These are phyloP conservation scores for Agonopterix heracliana DNA, from an alignment of 2,888 invertebrate genomes.

Conservation along the genomic window DNA sequence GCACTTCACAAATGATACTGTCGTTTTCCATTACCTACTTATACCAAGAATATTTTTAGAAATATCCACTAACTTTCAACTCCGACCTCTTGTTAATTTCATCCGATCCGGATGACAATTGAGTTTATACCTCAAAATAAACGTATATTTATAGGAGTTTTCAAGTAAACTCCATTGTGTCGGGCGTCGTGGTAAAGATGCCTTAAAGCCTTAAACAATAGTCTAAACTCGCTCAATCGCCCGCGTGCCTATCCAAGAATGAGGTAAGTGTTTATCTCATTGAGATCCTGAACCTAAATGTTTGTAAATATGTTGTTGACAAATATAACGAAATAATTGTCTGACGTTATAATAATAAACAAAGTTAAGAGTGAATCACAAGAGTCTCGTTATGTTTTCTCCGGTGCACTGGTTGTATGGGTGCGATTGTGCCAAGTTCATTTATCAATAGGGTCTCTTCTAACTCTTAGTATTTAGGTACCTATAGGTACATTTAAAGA, in stretches of 20 bases:
- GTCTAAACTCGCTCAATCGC: conserved; percentile 21
- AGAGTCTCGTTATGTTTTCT: background rate
- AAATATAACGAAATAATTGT: conserved; percentile 34
- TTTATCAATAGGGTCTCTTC: too few species aligned
- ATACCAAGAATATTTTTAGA: background rate
- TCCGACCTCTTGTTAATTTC: conserved; percentile 23
- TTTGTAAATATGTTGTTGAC: conserved; percentile 28
- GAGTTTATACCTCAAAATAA: conserved; percentile 24
- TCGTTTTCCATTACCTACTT: background rate
- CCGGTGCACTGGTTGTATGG: too few species aligned
- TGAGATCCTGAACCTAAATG: conserved; percentile 24
- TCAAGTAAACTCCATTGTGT: conserved; percentile 19
- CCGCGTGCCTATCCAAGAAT: conserved; percentile 13
- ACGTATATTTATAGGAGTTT: conserved; percentile 26
- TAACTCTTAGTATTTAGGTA: too few species aligned
- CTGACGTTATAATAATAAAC: background rate
- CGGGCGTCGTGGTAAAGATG: conserved; percentile 12
- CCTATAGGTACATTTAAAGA: too few species aligned
- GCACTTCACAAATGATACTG: too few species aligned
- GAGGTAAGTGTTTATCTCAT: conserved; percentile 26
- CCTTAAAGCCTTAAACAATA: conserved; percentile 27
- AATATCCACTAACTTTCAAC: conserved; percentile 11
- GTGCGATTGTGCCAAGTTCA: too few species aligned
- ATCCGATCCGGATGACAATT: conserved; percentile 31
- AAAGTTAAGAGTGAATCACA: background rate